A percentile compares a stretch with the other conserved stretches of the same genome.
phyloP scores from a whole-genome alignment of 2,113 vertebrate genomes.

The Hippocampus abdominalis region DNA sequence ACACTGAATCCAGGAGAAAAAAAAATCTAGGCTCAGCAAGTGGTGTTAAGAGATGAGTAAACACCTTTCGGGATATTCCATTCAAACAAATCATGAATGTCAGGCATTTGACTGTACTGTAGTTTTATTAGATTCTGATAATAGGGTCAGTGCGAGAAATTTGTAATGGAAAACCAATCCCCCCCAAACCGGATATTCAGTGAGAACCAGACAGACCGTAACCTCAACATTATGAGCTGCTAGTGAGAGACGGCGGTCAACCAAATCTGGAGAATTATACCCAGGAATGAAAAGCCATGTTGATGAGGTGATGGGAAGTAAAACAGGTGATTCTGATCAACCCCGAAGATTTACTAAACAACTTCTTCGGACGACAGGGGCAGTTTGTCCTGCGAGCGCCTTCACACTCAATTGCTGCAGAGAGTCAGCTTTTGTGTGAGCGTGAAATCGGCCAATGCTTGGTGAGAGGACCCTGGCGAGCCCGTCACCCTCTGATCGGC shows the following conservation, averaged over 20 bases:
- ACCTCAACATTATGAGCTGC: not conserved
- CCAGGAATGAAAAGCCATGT: not conserved
- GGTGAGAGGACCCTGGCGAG: conserved; percentile 44
- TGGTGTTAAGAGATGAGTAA: not conserved
- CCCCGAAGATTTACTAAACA: conserved; percentile 6
- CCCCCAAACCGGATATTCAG: not conserved
- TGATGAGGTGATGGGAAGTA: too few species aligned
- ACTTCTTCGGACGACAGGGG: conserved; percentile 9
- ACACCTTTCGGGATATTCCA: not conserved
- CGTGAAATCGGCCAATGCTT: conserved; percentile 59
- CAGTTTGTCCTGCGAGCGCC: conserved; percentile 12
- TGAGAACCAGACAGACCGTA: not conserved
- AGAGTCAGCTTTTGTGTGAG: conserved; percentile 36
- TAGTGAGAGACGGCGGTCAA: not conserved
- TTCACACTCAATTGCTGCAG: conserved; percentile 13
- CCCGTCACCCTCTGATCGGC: conserved; percentile 43
- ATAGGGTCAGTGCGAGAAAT: not conserved
- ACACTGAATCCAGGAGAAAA: not conserved
- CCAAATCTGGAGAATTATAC: not conserved
- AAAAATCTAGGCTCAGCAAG: not conserved
- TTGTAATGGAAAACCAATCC: not conserved
- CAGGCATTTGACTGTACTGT: not conserved
- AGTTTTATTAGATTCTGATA: not conserved
- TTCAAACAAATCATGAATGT: not conserved
- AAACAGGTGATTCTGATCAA: too few species aligned